These are phyloP conservation scores for Eurosta solidaginis DNA, from an alignment of 1,140 invertebrate species.

Conservation along the genomic window DNA sequence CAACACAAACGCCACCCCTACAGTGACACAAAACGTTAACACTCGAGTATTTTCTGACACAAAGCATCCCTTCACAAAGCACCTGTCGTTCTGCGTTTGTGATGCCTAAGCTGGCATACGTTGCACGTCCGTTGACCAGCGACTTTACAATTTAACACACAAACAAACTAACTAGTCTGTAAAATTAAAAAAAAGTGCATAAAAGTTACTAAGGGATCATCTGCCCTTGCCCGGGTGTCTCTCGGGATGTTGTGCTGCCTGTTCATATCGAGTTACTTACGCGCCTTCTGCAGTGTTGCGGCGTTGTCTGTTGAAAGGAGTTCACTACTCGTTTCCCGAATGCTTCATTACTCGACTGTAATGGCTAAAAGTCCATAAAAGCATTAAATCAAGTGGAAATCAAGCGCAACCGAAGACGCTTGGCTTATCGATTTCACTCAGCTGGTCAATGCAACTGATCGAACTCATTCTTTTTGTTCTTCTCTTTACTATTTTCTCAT, in stretches of 20 bases:
- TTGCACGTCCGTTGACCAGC: slow-evolving; percentile 1
- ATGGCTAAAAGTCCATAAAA: not conserved
- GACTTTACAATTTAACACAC: not conserved
- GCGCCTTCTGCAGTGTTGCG: not conserved
- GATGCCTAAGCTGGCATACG: not conserved
- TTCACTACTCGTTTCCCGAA: not conserved
- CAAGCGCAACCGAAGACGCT: slow-evolving; percentile 15
- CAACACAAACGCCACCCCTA: not conserved
- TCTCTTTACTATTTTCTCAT: not conserved
- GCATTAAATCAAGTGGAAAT: slow-evolving; percentile 24
- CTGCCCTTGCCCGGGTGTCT: slow-evolving; percentile 5
- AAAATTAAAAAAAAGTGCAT: not conserved
- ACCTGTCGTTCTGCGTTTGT: slow-evolving; percentile 6
- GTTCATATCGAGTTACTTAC: too few species aligned
- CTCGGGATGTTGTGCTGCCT: not conserved
- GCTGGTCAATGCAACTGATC: slow-evolving; percentile 11
- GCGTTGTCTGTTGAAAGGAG: not conserved
- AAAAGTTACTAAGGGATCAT: not conserved
- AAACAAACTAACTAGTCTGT: not conserved
- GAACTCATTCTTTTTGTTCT: not conserved
- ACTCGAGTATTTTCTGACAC: not conserved
- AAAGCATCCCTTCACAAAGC: not conserved
- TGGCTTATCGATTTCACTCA: slow-evolving; percentile 10
- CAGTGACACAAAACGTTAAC: not conserved
- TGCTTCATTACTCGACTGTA: not conserved